Base-by-base conservation (phyloP, 2,797 vertebrate species). In the Trachops cirrhosus region DNA sequence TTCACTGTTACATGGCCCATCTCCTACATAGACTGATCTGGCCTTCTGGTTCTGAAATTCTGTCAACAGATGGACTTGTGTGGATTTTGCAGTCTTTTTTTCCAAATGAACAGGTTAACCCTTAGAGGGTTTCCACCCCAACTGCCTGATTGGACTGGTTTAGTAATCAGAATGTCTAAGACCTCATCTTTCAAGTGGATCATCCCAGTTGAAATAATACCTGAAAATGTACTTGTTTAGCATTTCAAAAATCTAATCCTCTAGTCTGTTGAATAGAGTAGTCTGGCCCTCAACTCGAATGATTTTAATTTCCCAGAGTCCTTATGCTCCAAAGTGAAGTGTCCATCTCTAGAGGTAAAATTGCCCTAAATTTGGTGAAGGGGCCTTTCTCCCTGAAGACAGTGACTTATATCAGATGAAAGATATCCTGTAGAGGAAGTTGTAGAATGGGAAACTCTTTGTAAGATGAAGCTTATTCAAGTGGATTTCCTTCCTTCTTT, bases 381-480 rank as follows among this genome's bases (percentile, higher is more conserved):
- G 37, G 34, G 9, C 9, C 44, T 77, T 71, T 6, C 96, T 95
- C 97, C 88, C 83, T 93, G 70, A 91, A 97, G 97, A 96, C 73
- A 88, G 54, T 68, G 96, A 94, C 71, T 95, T 67, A 54, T 86
- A 96, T 88, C 79, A 79, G 94, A 93, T 94, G 62, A n/a, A n/a
- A 94, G 91, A 0, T 74, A 50, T 87, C 73, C 83, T 95, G 26
- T 0, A 1, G 32, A 79, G 59, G 87, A 68, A 88, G 57, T 48
- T 94, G 89, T n/a, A 80, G 96, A 80, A 82, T 39, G 93, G 68
- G 90, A 78, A 87, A 94, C 52, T 83, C 7, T 86, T 34, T 93
- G 94, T 94, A 91, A 96, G 52, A 96, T 73, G 48, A 86, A 10
- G 88, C 92, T 77, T 46, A 62, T n/a, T 37, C 14, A 19, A 9